Conservation (phyloP, 2,113 vertebrate species). For the Ammodytes marinus region DNA sequence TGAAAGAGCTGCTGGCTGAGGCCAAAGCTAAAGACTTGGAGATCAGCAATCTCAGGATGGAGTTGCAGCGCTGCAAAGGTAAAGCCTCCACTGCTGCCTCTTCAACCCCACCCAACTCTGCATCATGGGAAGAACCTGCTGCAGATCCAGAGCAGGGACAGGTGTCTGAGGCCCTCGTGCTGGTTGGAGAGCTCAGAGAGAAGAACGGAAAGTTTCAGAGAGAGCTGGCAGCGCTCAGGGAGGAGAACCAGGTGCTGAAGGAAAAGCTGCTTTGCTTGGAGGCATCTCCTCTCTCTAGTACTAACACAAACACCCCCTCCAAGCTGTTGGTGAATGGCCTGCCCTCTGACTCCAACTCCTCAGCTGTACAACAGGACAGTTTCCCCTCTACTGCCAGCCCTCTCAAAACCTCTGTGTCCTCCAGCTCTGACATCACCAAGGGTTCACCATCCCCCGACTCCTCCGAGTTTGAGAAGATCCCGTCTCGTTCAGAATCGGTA, state of each 20-base stretch:
- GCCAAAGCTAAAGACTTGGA: conserved; percentile 95
- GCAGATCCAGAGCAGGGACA: conserved; percentile 66
- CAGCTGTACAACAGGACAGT: conserved; percentile 55
- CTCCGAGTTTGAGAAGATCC: conserved; percentile 93
- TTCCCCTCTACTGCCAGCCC: conserved; percentile 56
- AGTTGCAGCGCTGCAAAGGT: conserved; percentile 90
- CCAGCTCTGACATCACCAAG: conserved; percentile 91
- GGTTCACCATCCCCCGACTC: conserved; percentile 91
- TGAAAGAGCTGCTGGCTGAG: conserved; percentile 94
- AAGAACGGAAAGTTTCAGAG: conserved; percentile 92
- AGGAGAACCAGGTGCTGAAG: conserved; percentile 92
- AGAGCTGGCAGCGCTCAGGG: conserved; percentile 88
- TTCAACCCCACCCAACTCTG: conserved; percentile 68
- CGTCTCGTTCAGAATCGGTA: conserved; percentile 87
- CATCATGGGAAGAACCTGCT: conserved; percentile 70
- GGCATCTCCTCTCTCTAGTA: conserved; percentile 83
- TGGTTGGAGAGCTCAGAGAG: conserved; percentile 89
- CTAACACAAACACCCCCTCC: conserved; percentile 79
- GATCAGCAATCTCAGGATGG: conserved; percentile 92
- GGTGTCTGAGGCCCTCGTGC: conserved; percentile 80
- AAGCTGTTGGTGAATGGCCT: conserved; percentile 75
- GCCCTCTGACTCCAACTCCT: conserved; percentile 55
- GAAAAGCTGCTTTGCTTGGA: conserved; percentile 90
- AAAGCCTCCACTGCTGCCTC: conserved; percentile 75
- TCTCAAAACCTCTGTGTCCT: conserved; percentile 87